Evolutionary conservation across 2,888 invertebrate genomes (phyloP), one percentile per base, ranked within the genome.

Genomic region (Podotricha telesiphe): DNA sequence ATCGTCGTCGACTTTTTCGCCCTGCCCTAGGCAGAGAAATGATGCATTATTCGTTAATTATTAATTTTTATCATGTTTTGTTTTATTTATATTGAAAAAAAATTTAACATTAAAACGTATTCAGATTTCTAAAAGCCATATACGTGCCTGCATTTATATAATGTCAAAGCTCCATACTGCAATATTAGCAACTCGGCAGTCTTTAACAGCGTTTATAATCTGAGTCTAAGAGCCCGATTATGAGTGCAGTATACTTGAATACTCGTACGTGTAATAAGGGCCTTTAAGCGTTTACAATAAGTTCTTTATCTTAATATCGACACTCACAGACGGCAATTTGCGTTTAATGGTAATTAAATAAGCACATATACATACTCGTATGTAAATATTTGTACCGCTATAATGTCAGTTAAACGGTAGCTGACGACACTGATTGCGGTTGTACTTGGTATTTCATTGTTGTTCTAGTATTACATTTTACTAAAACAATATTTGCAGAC

Each of bases 1-100:
- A 62, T 62, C 48, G 50, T 19, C 48, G 47, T 62, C 19, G 62
- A 48, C 34, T 62, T 62, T 34, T 59, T 45, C n/a, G n/a, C n/a
- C n/a, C 37, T 48, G 48, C 61, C 42, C 34, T 47, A 34, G 34
- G 19, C 19, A 2, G 28, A 48, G 47, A 50, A 19, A 13, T 17
- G 5, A 19, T 48, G 8, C 19, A 11, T 48, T 40, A 13, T 15
- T 58, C 3, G 0, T 40, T 58, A 7, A 3, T 7, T 0, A 4
- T 42, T 28, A 20, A 3, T 20, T 19, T 58, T 3, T 3, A 17
- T 19, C 2, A 17, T 42, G 1, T 42, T 42, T 58, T 0, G n/a
- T 15, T 55, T 11, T 19, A 0, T 17, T 37, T n/a, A 4, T 28
- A 15, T n/a, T 5, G n/a, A 55, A 55, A 55, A 2, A 11, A 11